Percentiles rank a stretch among this genome's conserved stretches.
Conservation (phyloP, 2,113 vertebrate species). For the Psittacara wagleri region DNA sequence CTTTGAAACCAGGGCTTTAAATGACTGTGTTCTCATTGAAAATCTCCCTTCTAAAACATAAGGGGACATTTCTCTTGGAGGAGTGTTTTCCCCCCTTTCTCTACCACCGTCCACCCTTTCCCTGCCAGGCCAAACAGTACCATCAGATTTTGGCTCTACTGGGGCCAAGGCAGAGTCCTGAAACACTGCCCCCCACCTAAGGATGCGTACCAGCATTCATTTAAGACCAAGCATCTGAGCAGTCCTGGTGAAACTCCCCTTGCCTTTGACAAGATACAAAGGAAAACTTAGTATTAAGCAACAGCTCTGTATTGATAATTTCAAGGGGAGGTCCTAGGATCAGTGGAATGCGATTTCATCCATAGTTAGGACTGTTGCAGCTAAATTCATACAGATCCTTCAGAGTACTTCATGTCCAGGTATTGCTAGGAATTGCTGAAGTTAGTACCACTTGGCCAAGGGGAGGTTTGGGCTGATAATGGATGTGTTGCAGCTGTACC, state of each 20-base stretch:
- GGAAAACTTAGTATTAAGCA: not conserved
- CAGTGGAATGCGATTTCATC: not conserved
- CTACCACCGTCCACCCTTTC: not conserved
- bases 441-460: accelerated
- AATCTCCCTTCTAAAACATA: not conserved
- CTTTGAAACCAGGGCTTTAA: not conserved
- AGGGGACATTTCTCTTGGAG: not conserved
- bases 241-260: too few relatives aligned
- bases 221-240: not conserved
- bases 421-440: not conserved
- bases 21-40: not conserved
- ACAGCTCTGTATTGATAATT: not conserved
- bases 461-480: not conserved
- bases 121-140: not conserved
- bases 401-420: not conserved
- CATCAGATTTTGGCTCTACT: not conserved
- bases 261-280: not conserved
- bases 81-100: not conserved
- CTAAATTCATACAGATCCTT: not conserved
- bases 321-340: not conserved
- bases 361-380: not conserved
- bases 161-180: not conserved
- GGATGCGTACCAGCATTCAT: not conserved
- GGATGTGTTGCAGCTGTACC: not conserved
- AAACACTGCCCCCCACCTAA: not conserved